These are phyloP conservation scores for Leucozona laternaria DNA, from an alignment of 2,888 invertebrate genomes.

Conservation along the genomic window DNA sequence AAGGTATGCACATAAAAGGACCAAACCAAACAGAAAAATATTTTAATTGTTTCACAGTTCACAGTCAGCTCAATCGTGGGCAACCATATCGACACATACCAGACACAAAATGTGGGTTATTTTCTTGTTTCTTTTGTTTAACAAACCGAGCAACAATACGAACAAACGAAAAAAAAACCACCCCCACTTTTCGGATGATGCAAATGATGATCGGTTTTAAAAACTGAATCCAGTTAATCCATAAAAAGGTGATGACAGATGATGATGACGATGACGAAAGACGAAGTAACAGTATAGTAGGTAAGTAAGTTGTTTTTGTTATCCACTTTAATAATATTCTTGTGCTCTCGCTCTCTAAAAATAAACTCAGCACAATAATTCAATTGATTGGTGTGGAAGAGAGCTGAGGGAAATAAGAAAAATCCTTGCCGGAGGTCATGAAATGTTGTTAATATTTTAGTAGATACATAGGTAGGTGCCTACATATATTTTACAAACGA, in stretches of 20 bases:
- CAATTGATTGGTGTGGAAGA: conserved; percentile 26
- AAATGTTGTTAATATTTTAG: conserved; percentile 21
- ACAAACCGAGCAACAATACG: background rate
- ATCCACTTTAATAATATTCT: conserved; percentile 56
- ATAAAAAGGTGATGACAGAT: conserved; percentile 51
- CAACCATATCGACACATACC: background rate
- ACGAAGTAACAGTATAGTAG: conserved; percentile 19
- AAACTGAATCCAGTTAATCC: conserved; percentile 33
- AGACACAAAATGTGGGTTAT: background rate
- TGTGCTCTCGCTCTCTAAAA: conserved; percentile 18
- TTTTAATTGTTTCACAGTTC: conserved; percentile 14
- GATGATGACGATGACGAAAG: conserved; percentile 59
- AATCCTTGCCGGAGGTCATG: conserved; percentile 68
- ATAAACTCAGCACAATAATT: conserved; percentile 35
- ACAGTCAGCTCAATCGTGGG: background rate
- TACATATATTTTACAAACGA: background rate
- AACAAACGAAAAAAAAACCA: conserved; percentile 4
- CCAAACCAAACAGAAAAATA: background rate
- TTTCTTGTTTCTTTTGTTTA: background rate
- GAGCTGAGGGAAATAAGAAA: background rate
- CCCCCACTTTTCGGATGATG: background rate
- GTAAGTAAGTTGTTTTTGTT: conserved; percentile 7
- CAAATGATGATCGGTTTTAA: conserved; percentile 28
- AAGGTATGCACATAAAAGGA: background rate
- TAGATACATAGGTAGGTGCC: background rate